Conservation (phyloP, 1,140 invertebrate genomes). For the Ceratitis capitata region DNA sequence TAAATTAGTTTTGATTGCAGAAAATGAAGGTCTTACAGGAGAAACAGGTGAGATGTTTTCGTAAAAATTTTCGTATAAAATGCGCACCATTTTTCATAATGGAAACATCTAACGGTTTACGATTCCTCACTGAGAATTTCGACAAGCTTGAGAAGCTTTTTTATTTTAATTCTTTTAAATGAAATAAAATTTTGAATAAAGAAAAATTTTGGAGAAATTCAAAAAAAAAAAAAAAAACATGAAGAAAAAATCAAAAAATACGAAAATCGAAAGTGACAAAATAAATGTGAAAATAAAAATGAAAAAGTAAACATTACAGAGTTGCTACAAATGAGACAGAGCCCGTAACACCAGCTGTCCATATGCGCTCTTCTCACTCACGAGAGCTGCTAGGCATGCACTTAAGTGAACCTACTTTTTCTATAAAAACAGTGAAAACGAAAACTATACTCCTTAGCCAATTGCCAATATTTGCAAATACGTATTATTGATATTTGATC, state of each 20-base stretch:
- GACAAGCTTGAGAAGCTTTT: background rate
- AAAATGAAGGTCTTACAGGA: background rate
- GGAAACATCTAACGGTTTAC: background rate
- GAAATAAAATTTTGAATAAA: background rate
- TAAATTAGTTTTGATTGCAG: background rate
- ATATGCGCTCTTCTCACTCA: too few relatives aligned
- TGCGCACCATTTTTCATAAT: constrained; percentile 21
- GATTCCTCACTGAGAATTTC: background rate
- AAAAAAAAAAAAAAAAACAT: background rate
- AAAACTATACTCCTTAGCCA: background rate
- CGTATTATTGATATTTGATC: background rate
- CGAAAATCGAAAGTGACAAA: background rate
- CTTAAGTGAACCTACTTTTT: too few relatives aligned
- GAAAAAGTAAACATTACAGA: background rate
- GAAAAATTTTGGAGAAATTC: background rate
- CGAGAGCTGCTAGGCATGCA: too few relatives aligned
- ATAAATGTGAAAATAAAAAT: background rate
- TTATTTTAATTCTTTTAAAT: too few relatives aligned
- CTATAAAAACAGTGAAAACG: too few relatives aligned
- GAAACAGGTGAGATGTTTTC: background rate
- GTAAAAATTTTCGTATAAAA: background rate
- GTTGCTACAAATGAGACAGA: background rate
- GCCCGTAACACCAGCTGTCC: background rate
- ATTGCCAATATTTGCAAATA: constrained; percentile 12
- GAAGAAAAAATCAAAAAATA: background rate